Base-by-base conservation (phyloP, 2,113 vertebrate species). In the Varanus komodoensis region DNA sequence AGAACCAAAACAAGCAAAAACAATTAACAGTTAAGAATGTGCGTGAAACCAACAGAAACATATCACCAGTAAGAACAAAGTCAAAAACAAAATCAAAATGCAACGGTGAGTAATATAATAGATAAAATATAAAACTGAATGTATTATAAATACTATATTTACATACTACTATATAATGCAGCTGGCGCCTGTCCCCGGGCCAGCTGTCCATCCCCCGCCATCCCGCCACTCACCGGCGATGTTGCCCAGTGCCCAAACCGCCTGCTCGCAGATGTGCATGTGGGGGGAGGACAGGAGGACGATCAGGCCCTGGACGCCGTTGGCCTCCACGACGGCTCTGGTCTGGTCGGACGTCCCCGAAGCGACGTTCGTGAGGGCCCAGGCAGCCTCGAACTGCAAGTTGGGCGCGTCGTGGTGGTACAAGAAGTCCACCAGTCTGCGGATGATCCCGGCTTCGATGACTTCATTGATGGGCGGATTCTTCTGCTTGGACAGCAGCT, bases 241-340 rank as follows among this genome's bases (percentile, higher is more conserved):
- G 82, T 99, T 99, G 25, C 98, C 98, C 44, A 99, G 95, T 0
- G 99, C 99, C 99, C 99, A 99, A 82, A 99, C 98, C 0, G 98
- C 94, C 95, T 99, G 98, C 89, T 99, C 98, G 0, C 98, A 98
- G 96, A 99, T 98, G 89, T 98, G 97, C 94, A 98, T 82, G 87
- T 98, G 89, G 0, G 98, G 97, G 2, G 98, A 99, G 1, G 97
- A 96, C 83, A 99, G 95, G 74, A 99, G 96, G 44, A 95, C 74
- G 6, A 98, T 96, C 88, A 99, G 97, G 27, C 97, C 96, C 52
- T 97, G 97, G 21, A 99, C 93, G 2, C 98, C 98, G 0, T 98
- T 98, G n/a, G 93, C 97, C 11, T 99, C 97, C 89, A 99, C 98
- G 38, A 99, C 98, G 0, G 98, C 97, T 48, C 96, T 96, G 5